These are phyloP conservation scores for Cantharis flavilabris DNA, from an alignment of 2,888 invertebrate species.

Conservation along the genomic window DNA sequence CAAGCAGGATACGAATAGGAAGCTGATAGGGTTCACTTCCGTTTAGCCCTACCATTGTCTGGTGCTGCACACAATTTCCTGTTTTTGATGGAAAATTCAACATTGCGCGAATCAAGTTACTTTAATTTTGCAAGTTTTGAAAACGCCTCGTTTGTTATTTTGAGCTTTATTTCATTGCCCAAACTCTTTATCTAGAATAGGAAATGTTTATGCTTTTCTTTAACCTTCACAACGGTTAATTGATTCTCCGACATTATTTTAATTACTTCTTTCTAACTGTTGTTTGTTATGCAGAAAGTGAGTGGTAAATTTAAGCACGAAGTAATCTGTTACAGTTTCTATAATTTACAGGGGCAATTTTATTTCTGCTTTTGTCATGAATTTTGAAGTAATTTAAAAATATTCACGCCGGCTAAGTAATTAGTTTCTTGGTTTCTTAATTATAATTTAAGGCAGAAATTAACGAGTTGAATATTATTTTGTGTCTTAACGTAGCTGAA, in stretches of 20 bases:
- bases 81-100: slow-evolving; percentile 37
- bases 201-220: neutral
- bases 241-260: neutral
- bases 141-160: neutral
- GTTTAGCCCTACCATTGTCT: slow-evolving; percentile 38
- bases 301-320: neutral
- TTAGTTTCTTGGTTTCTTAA: slow-evolving; percentile 23
- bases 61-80: slow-evolving; percentile 44
- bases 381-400: slow-evolving; percentile 21
- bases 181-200: neutral
- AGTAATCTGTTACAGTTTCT: neutral
- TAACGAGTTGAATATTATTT: slow-evolving; percentile 22
- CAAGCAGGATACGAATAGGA: slow-evolving; percentile 29
- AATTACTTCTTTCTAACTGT: neutral
- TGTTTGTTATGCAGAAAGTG: neutral
- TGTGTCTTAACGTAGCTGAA: slow-evolving; percentile 12
- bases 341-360: neutral
- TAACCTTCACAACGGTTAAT: neutral
- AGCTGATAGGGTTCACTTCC: slow-evolving; percentile 35
- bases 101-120: slow-evolving; percentile 30
- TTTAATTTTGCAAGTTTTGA: slow-evolving; percentile 18
- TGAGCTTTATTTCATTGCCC: neutral
- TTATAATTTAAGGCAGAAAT: slow-evolving; percentile 28
- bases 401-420: slow-evolving; percentile 22
- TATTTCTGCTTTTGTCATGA: slow-evolving; percentile 1